Percentiles rank a stretch among this genome's conserved stretches.
These are phyloP conservation scores for Atrichornis clamosus DNA, from an alignment of 2,113 vertebrate species.

Conservation along the genomic window DNA sequence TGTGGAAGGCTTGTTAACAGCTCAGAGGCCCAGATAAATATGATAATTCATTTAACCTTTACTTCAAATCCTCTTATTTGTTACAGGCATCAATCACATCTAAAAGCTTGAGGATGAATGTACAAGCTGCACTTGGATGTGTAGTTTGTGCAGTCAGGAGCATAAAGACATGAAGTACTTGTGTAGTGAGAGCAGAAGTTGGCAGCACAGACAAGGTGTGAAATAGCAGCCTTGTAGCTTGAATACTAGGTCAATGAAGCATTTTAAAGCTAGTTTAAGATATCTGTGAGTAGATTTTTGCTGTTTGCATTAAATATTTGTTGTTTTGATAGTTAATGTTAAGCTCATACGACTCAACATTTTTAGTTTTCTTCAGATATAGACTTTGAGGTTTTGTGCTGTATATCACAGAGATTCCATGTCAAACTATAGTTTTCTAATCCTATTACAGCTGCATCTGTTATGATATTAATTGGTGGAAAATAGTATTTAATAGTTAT, in stretches of 20 bases:
- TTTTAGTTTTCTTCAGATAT: neutral
- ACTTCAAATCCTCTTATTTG: neutral
- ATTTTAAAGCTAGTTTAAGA: neutral
- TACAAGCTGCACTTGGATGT: neutral
- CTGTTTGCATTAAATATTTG: neutral
- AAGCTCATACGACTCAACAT: neutral
- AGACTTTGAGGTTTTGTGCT: neutral
- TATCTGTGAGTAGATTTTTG: neutral
- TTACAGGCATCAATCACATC: neutral
- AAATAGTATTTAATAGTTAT: conserved; percentile 50
- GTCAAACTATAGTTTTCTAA: conserved; percentile 13
- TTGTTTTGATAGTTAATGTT: neutral
- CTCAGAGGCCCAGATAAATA: neutral
- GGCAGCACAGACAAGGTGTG: neutral
- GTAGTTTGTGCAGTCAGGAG: neutral
- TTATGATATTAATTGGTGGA: conserved; percentile 27
- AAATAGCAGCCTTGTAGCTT: neutral
- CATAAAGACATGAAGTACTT: neutral
- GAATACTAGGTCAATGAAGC: neutral
- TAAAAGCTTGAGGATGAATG: neutral
- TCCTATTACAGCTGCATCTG: conserved; percentile 8
- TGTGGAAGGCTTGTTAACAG: neutral
- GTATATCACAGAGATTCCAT: neutral
- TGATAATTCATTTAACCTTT: conserved; percentile 15
- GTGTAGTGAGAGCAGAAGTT: neutral